Base-by-base conservation (phyloP, 2,888 invertebrate genomes). In the Pandemis corylana region DNA sequence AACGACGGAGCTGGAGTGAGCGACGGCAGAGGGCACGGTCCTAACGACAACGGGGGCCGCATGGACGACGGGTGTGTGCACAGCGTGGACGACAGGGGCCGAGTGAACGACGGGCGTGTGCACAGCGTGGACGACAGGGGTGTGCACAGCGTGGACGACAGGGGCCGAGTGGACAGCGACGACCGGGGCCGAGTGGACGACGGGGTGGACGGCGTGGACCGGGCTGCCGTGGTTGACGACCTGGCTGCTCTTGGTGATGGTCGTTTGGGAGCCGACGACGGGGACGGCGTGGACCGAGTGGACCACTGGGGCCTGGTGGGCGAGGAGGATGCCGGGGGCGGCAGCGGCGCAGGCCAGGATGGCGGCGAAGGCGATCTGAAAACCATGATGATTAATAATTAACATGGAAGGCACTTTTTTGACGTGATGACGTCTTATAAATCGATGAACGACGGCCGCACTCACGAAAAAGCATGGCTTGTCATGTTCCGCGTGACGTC, bases 261-360 rank as follows among this genome's bases (percentile, higher is more conserved):
- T 93, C 75, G 94, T 92, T 85, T 91, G 92, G 64, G 90, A 83
- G 53, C 81, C 86, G 4, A 87, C 81, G 5, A 87, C 81, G n/a
- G 87, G 87, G 12, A 87, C 84, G 44, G 84, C 78, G 28, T 70
- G 77, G n/a, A 80, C 78, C 51, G 86, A 81, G 82, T 88, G 89
- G 51, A 91, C 87, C 53, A 92, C 88, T 3, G 93, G 93, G 1
- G 89, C 85, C 69, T 90, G 84, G 78, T 91, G 91, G 44, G 86
- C 82, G 63, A 91, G 76, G 2, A 93, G 80, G n/a, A 92, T 82
- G 56, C 93, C 92, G 7, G 94, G 93, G 28, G 93, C 90, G 81
- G 94, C 94, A 71, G 93, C 93, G 77, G 87, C 95, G 87, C 90
- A 93, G 78, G 95, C 95, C 85, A 95, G 80, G 84, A 95, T 76